Conservation (phyloP, 2,888 invertebrate species). For the Stenolophus ochropezus region DNA sequence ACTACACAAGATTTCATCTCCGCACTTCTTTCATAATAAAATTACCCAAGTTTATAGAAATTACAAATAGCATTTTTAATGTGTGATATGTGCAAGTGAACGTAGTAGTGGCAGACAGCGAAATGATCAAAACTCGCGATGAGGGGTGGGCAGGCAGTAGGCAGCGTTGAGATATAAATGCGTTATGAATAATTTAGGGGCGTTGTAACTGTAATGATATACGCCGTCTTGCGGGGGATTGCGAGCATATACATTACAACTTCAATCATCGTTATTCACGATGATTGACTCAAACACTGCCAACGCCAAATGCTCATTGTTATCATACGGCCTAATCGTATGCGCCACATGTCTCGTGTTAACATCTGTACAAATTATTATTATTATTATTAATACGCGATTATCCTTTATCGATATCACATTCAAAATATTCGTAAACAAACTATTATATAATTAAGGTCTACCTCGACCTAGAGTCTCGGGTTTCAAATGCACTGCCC, state of each 20-base stretch:
- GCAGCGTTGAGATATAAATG: neutral
- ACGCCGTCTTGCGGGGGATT: neutral
- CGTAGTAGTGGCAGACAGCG: neutral
- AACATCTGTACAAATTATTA: too few relatives aligned
- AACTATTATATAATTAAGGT: too few relatives aligned
- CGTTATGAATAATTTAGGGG: conserved; percentile 30
- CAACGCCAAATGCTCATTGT: neutral
- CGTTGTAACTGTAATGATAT: conserved; percentile 21
- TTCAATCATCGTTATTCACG: conserved; percentile 37
- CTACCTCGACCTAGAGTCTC: too few relatives aligned
- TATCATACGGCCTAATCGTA: neutral
- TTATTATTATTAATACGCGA: too few relatives aligned
- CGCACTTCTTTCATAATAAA: neutral
- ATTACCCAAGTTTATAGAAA: too few relatives aligned
- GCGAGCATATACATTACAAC: conserved; percentile 13
- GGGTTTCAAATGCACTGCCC: too few relatives aligned
- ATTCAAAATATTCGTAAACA: too few relatives aligned
- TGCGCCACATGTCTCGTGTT: too few relatives aligned
- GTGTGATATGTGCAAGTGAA: neutral
- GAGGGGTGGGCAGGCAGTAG: neutral
- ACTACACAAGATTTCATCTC: too few relatives aligned
- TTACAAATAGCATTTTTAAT: neutral
- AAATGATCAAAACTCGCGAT: neutral
- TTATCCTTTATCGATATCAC: too few relatives aligned
- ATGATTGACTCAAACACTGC: conserved; percentile 29